Conservation (phyloP, 2,113 vertebrate species). For the Actinemys pallida region DNA sequence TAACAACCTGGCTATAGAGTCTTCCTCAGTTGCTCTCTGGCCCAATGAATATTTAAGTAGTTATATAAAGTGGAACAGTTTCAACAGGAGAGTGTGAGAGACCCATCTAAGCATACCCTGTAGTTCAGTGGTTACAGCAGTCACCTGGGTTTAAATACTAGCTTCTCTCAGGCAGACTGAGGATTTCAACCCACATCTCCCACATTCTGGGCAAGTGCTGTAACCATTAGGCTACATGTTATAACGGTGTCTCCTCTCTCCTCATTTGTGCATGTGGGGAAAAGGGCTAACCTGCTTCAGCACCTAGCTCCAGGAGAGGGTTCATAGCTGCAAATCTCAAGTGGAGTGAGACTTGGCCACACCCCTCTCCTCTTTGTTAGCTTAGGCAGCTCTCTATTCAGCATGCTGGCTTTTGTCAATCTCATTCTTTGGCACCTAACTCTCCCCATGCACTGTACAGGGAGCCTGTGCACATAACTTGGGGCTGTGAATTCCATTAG, state of each 20-base stretch:
- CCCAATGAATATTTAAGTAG: too few species aligned
- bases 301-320: background rate
- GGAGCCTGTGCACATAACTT: background rate
- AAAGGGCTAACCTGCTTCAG: background rate
- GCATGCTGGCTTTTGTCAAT: background rate
- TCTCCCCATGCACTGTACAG: background rate
- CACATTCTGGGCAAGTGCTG: too few species aligned
- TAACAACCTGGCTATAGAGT: too few species aligned
- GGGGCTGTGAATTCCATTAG: background rate
- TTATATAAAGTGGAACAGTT: too few species aligned
- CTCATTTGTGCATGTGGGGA: background rate
- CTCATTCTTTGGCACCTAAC: background rate
- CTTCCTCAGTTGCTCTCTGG: too few species aligned
- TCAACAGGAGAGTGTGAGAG: too few species aligned
- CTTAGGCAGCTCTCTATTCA: background rate
- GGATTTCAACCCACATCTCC: too few species aligned
- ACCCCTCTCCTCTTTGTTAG: background rate
- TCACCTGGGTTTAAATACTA: too few species aligned
- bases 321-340: background rate
- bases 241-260: background rate
- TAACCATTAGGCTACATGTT: background rate
- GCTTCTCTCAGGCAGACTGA: too few species aligned
- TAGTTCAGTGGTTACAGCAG: too few species aligned
- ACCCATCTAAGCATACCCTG: too few species aligned
- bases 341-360: background rate